Base-by-base conservation (phyloP, 2,797 vertebrate genomes). In the Macropodus opercularis region DNA sequence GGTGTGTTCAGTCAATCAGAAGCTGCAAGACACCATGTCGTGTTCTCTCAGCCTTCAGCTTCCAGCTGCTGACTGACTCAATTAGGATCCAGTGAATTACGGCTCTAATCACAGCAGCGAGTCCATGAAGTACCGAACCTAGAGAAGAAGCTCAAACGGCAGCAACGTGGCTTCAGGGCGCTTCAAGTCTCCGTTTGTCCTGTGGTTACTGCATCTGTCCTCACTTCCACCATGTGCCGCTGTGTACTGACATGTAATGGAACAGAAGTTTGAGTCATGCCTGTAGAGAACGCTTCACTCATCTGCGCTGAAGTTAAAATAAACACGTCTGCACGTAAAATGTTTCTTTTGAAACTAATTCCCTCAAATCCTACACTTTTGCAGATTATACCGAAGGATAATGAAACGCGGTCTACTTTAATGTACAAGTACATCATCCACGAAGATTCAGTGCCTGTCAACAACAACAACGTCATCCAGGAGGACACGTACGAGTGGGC, bases 371-470 rank as follows among this genome's bases (percentile, higher is more conserved):
- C n/a, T n/a, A 3, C 8, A n/a, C 5, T n/a, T 15, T 15, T 63
- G 19, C 62, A 99, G 97, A 96, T 99, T 63, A 92, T 98, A 70
- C 97, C 97, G 47, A 94, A 92, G 76, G 95, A 97, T 70, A 98
- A 99, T 0, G 93, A 96, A 50, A 98, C 96, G 0, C 90, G 94
- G 12, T 97, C 94, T 2, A 96, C 95, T 74, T 81, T 99, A 52
- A 97, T 93, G 8, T 99, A 99, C 63, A 98, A 93, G 58, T 99
- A 99, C 86, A 95, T 97, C 75, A 96, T 98, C 81, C 98, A 99
- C 0, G 96, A 99, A 85, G 98, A 99, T 52, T 97, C 95, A 0
- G 94, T 98, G 9, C 96, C 95, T 0, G 91, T 99, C 83, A 96
- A 94, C 91, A 97, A 94, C 89, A 99, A 99, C 90, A 98, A 99